Base-by-base conservation (phyloP, 2,797 vertebrate species). In the Rallus crepitans region DNA sequence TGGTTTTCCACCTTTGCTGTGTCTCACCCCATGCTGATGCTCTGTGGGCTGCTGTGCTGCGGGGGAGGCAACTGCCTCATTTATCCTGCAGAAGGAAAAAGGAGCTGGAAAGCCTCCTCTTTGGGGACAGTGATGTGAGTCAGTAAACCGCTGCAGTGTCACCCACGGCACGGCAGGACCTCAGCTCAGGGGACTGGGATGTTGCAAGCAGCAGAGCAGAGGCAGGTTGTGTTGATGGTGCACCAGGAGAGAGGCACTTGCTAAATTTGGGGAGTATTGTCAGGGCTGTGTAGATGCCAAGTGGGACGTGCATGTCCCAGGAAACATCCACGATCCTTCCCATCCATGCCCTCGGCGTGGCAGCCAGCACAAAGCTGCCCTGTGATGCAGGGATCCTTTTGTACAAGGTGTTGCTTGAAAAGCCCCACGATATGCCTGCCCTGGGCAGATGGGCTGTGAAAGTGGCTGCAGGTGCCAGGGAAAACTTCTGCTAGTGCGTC, bases 131-230 rank as follows among this genome's bases (percentile, higher is more conserved):
- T 1, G n/a, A 8, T 1, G 27, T 16, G 91, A 87, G 63, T 42
- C 77, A 81, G 50, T 33, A 30, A 84, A 65, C 4, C 55, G 3
- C 47, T 2, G 47, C 0, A 5, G n/a, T 9, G 70, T 19, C 61
- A 42, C n/a, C 68, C 5, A 45, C 1, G 73, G 57, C 13, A 9
- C 0, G 0, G 33, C 4, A 13, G 48, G 50, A 72, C 15, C 2
- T 1, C 4, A 8, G 21, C 18, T 9, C 42, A 0, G 9, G 39
- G 37, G 59, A 25, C 6, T 0, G 2, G 82, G 30, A 11, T 14
- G 9, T 2, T 3, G 27, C 1, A 16, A 50, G 65, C 35, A 7
- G 25, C 1, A 4, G 25, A 35, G 42, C 50, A 23, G 16, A 81
- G 15, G 63, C 25, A 35, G 53, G 68, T 8, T 15, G 59, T 40